A percentile compares a stretch with the other conserved stretches of the same genome.
phyloP scores from a whole-genome alignment of 2,797 vertebrate species.

The Protosalanx chinensis region DNA sequence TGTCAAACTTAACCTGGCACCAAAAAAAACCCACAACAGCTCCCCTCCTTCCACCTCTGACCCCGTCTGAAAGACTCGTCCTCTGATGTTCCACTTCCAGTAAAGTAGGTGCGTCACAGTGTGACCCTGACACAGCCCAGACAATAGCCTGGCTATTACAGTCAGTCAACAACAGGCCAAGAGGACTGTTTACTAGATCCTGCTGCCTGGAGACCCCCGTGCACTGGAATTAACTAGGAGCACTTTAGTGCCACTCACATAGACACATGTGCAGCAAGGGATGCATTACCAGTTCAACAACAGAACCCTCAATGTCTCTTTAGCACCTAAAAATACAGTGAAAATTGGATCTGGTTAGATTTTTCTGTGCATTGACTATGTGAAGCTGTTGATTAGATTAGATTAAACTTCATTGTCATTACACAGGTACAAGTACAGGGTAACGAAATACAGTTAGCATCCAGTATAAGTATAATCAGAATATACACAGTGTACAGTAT shows the following conservation, averaged over 20 bases:
- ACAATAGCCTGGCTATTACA: background rate
- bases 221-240: constrained; percentile 19
- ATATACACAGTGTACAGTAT: too few species aligned
- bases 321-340: too few species aligned
- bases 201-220: constrained; percentile 31
- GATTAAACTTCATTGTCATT: too few species aligned
- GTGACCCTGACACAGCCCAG: constrained; percentile 37
- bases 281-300: too few species aligned
- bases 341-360: too few species aligned
- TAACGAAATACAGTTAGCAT: too few species aligned
- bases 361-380: too few species aligned
- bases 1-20: constrained; percentile 41
- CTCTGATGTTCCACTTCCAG: constrained; percentile 44
- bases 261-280: background rate
- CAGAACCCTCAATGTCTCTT: too few species aligned
- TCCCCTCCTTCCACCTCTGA: constrained; percentile 13
- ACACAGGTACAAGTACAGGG: too few species aligned
- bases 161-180: constrained; percentile 26
- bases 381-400: too few species aligned
- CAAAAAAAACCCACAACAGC: constrained; percentile 12
- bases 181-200: constrained; percentile 27
- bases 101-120: constrained; percentile 53
- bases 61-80: constrained; percentile 40
- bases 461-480: too few species aligned
- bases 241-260: constrained; percentile 4